A percentile compares a stretch with the other conserved stretches of the same genome.
These are phyloP conservation scores for Oxycera nigricornis DNA, from an alignment of 2,888 invertebrate species.

Conservation along the genomic window DNA sequence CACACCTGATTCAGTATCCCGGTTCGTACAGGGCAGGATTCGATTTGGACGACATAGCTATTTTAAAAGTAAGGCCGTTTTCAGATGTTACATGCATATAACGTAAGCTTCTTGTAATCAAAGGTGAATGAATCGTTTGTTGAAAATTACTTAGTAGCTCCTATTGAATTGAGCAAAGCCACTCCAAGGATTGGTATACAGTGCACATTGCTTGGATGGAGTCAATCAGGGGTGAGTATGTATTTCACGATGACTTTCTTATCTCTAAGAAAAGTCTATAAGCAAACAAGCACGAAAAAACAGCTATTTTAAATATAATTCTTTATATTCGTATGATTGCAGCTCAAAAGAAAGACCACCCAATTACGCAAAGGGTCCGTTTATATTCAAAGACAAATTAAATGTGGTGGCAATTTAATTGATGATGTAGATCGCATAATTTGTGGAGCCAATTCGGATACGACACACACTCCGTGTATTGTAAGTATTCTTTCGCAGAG, in stretches of 20 bases:
- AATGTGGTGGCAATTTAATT: constrained; percentile 8
- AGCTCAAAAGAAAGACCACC: neutral
- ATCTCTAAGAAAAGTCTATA: neutral
- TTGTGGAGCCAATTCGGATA: constrained; percentile 11
- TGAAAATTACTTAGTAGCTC: neutral
- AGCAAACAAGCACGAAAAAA: neutral
- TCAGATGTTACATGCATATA: neutral
- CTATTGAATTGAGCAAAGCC: neutral
- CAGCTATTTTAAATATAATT: neutral
- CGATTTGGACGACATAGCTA: constrained; percentile 24
- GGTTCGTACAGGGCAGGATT: constrained; percentile 22
- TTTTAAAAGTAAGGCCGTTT: constrained; percentile 10
- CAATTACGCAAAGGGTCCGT: constrained; percentile 3
- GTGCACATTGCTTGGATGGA: constrained; percentile 19
- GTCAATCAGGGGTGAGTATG: constrained; percentile 3
- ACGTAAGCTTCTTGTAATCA: neutral
- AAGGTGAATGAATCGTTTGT: constrained; percentile 4
- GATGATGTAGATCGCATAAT: constrained; percentile 17
- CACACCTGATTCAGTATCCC: constrained; percentile 19
- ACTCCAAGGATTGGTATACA: constrained; percentile 7
- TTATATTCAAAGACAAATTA: constrained; percentile 30
- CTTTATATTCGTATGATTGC: neutral
- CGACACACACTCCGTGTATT: neutral
- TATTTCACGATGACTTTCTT: neutral
- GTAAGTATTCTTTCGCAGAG: neutral